Percentiles rank a stretch among this genome's conserved stretches.
These are phyloP conservation scores for Tachypleus tridentatus DNA, from an alignment of 1,140 invertebrate genomes.

Conservation along the genomic window DNA sequence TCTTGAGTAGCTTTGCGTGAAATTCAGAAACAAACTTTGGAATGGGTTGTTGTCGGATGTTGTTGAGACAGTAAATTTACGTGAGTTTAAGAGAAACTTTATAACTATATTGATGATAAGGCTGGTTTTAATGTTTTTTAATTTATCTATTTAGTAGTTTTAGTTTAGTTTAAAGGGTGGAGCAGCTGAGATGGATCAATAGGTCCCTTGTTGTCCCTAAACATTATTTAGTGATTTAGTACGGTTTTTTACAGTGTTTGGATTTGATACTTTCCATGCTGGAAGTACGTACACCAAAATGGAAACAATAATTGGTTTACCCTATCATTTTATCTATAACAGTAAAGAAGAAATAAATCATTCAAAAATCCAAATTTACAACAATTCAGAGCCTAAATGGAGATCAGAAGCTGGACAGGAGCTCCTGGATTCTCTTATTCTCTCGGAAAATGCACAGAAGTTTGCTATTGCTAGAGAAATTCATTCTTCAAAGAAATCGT, in stretches of 20 bases:
- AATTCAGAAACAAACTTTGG: too few species aligned
- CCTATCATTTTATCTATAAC: constrained; percentile 45
- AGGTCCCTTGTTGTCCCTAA: too few species aligned
- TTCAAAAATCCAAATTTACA: constrained; percentile 29
- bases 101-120: too few species aligned
- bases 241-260: constrained; percentile 46
- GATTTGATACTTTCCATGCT: constrained; percentile 47
- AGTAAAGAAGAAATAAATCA: constrained; percentile 37
- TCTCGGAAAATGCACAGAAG: constrained; percentile 58
- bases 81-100: too few species aligned
- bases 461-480: constrained; percentile 64
- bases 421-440: constrained; percentile 48
- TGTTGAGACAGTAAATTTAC: too few species aligned
- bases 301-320: constrained; percentile 50
- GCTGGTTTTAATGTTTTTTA: too few species aligned
- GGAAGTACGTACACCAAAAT: constrained; percentile 35
- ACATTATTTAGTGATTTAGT: constrained; percentile 15
- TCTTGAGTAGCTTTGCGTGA: too few species aligned
- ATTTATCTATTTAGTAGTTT: too few species aligned
- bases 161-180: too few species aligned
- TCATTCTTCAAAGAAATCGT: constrained; percentile 51
- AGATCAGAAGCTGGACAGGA: constrained; percentile 43
- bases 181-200: too few species aligned
- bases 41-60: too few species aligned
- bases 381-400: constrained; percentile 39